Evolutionary conservation across 2,888 invertebrate species (phyloP), one percentile per base, ranked within the genome.

Genomic region (Osedax fenrisi): DNA sequence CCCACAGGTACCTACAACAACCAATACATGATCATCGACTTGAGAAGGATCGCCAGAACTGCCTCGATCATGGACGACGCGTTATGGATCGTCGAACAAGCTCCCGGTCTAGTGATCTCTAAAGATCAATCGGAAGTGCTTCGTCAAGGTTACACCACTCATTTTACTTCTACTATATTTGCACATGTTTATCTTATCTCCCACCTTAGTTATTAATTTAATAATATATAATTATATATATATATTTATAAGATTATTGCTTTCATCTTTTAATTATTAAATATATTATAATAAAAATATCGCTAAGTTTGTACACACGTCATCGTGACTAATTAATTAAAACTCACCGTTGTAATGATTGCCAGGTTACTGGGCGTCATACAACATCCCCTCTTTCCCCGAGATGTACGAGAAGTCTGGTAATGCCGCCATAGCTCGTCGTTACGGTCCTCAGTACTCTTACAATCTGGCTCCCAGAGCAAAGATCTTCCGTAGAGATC

Each of bases 1-100:
- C n/a, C n/a, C 75, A 17, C 77, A 83, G 83, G 84, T 0, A 84
- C 84, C 0, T 84, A 84, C 77, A 84, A 84, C 77, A 84, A 84
- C 76, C 84, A 84, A 80, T 84, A 84, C 76, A 84, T 84, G 83
- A 77, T 84, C 0, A 73, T 84, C 17, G 84, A 84, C 76, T 77
- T 83, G 77, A 83, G 82, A 71, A 77, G 79, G 75, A 79, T 84
- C 21, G 64, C 79, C 21, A 78, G 80, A 72, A 77, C 78, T 10
- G 75, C 78, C 27, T 66, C 68, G 22, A 78, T 82, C 17, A 75
- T 78, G 13, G 81, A 83, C 77, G 80, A 78, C 73, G 80, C 83
- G 26, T 77, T 84, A 70, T 83, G 81, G 81, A 81, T 84, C 23
- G 80, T 83, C 21, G 84, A 84, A 75, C 84, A 84, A 79, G 81